These are phyloP conservation scores for Nymphalis polychloros DNA, from an alignment of 2,888 invertebrate genomes.

Conservation along the genomic window DNA sequence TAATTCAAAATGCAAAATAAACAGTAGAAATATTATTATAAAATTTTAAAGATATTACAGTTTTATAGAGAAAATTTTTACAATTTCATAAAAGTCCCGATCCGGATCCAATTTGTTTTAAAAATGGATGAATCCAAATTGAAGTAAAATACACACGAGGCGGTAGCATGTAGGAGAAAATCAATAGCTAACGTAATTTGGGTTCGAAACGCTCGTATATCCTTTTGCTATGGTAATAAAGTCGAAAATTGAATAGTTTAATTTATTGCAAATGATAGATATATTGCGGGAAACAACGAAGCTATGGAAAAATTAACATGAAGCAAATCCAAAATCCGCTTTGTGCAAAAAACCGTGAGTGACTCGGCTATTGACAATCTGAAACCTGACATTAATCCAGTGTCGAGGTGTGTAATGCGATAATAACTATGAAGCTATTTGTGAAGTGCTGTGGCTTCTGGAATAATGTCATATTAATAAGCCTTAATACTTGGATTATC, in stretches of 20 bases:
- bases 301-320: conserved; percentile 43
- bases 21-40: conserved; percentile 3
- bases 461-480: conserved; percentile 18
- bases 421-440: conserved; percentile 26
- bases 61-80: conserved; percentile 40
- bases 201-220: conserved; percentile 22
- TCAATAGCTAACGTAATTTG: conserved; percentile 33
- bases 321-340: conserved; percentile 44
- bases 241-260: conserved; percentile 32
- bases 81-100: conserved; percentile 41
- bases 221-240: conserved; percentile 32
- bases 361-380: conserved; percentile 39
- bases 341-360: conserved; percentile 37
- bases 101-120: conserved; percentile 45
- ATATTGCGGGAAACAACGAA: conserved; percentile 21
- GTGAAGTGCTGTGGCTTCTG: conserved; percentile 24
- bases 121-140: conserved; percentile 45
- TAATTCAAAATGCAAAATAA: neutral
- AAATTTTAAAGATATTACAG: conserved; percentile 29
- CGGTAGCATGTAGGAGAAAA: conserved; percentile 32
- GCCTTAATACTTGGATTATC: conserved; percentile 7
- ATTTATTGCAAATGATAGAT: conserved; percentile 26
- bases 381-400: conserved; percentile 34
- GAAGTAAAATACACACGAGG: conserved; percentile 41
- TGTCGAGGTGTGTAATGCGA: conserved; percentile 31